Evolutionary conservation across 2,113 vertebrate genomes (phyloP).

Genomic region (Amia ocellicauda): DNA sequence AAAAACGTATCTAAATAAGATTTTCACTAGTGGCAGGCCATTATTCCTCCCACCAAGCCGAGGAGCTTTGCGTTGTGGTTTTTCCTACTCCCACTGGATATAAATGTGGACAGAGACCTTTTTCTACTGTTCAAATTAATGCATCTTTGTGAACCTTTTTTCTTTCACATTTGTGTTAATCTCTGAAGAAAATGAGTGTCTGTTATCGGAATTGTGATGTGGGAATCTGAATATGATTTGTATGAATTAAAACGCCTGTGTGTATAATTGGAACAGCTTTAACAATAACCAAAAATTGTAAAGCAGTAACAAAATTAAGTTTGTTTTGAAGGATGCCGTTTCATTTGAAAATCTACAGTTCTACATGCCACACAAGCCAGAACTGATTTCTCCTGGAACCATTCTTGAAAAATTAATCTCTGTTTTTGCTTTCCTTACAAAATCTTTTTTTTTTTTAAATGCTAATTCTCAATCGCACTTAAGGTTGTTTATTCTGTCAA

Average conservation of each 20-base stretch:
- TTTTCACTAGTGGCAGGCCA: conserved; percentile 8
- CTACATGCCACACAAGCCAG: too few species aligned
- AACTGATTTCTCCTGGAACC: too few species aligned
- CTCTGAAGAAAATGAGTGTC: conserved; percentile 30
- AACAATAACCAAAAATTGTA: too few species aligned
- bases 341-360: too few species aligned
- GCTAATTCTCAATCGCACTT: conserved; percentile 1
- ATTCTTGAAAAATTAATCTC: too few species aligned
- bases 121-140: neutral
- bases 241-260: neutral
- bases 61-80: conserved; percentile 19
- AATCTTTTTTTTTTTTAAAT: conserved; percentile 6
- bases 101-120: conserved; percentile 10
- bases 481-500: neutral
- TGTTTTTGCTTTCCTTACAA: neutral
- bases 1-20: neutral
- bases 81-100: conserved; percentile 6
- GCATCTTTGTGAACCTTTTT: conserved; percentile 11
- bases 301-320: too few species aligned
- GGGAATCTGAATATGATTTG: conserved; percentile 16
- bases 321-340: too few species aligned
- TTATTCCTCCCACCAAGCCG: conserved; percentile 6
- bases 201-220: conserved; percentile 33
- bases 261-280: too few species aligned
- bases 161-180: conserved; percentile 39